phyloP scores from a whole-genome alignment of 2,113 vertebrate species.

The Spea multiplicata region DNA sequence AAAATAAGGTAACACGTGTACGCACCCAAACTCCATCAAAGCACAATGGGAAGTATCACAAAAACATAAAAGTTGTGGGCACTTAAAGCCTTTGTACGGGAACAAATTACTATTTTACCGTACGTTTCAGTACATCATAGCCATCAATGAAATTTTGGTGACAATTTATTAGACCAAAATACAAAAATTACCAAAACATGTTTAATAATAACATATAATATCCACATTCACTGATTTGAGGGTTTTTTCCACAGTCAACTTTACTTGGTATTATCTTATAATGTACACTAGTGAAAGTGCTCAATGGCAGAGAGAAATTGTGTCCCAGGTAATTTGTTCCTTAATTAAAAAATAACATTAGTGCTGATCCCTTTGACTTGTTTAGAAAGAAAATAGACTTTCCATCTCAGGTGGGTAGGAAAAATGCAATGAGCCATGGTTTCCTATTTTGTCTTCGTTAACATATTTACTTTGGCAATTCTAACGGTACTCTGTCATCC shows the following conservation, averaged over 20 bases:
- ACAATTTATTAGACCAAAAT: too few relatives aligned
- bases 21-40: too few relatives aligned
- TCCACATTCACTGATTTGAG: neutral
- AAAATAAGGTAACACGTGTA: too few relatives aligned
- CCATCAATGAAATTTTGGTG: too few relatives aligned
- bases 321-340: neutral
- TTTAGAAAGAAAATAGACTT: conserved; percentile 19
- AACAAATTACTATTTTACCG: too few relatives aligned
- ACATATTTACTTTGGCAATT: conserved; percentile 28
- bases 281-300: neutral
- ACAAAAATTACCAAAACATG: too few relatives aligned
- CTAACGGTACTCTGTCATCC: conserved; percentile 9
- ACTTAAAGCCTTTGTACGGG: too few relatives aligned
- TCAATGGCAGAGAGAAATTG: neutral
- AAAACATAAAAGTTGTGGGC: too few relatives aligned
- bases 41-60: too few relatives aligned
- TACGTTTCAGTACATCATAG: too few relatives aligned
- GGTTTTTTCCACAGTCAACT: neutral
- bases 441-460: conserved; percentile 29
- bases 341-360: conserved; percentile 10
- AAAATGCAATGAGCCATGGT: conserved; percentile 17
- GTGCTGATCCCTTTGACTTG: conserved; percentile 10
- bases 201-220: too few relatives aligned
- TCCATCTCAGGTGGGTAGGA: conserved; percentile 11
- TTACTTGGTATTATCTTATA: neutral